Evolutionary conservation across 2,797 vertebrate species (phyloP), one percentile per base, ranked within the genome.

Genomic region (Phoeniculus purpureus): DNA sequence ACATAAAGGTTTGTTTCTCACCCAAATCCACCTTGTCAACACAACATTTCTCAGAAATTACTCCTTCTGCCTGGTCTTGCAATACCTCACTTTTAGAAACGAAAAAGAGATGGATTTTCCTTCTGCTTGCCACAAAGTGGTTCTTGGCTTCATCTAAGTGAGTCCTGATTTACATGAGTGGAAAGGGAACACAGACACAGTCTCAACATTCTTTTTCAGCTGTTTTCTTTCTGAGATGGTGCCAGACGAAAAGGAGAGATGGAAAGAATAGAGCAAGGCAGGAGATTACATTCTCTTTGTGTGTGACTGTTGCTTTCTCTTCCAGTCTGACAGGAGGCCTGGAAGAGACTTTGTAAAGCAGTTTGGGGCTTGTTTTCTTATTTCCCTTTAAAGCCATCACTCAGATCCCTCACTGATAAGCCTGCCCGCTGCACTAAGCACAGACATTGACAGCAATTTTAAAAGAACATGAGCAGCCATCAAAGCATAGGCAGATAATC

Each of bases 1-100:
- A 83, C 56, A 64, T 58, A 89, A 83, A 93, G 45, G 45, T 86
- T 86, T 92, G 43, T 84, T 94, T 88, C 13, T 7, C 37, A 92
- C 18, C 67, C 80, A 93, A 93, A 83, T 75, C 50, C 52, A 82
- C 70, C 31, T 51, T 81, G 64, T 62, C 70, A 87, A 73, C 54
- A 32, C 27, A 65, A 48, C 37, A 74, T 87, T 89, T 81, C 71
- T 82, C 79, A 64, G 59, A 89, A 90, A 87, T 45, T 17, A 73
- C 55, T 87, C 62, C n/a, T 90, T 78, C 75, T 85, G 56, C 50
- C 19, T 66, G 59, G 50, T 60, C 77, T 92, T 85, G 43, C 56
- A 85, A 26, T 79, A 55, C 31, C 47, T 76, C 40, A 32, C 22
- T 4, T 0, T 80, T 75, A 85, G 56, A 61, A 75, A 75, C 62